Conservation (phyloP, 2,888 invertebrate genomes). For the Phorcus lineatus region DNA sequence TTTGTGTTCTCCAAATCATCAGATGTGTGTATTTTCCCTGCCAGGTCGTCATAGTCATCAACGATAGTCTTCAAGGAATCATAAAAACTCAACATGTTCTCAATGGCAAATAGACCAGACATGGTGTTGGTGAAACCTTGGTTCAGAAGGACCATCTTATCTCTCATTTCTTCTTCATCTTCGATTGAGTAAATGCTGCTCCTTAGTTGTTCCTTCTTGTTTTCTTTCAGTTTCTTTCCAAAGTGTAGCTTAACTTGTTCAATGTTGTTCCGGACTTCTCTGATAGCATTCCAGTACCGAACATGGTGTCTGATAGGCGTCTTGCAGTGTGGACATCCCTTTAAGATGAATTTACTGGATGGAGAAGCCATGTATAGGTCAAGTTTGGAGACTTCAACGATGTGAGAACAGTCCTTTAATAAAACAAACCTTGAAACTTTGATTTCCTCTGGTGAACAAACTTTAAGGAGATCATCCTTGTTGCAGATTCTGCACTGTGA, state of each 20-base stretch:
- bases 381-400: slow-evolving; percentile 73
- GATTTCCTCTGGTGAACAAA: slow-evolving; percentile 77
- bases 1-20: not conserved
- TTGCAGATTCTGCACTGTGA: slow-evolving; percentile 80
- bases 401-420: slow-evolving; percentile 68
- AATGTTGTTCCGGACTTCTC: slow-evolving; percentile 73
- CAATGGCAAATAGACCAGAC: not conserved
- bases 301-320: slow-evolving; percentile 80
- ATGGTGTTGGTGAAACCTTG: not conserved
- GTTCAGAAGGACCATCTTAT: not conserved
- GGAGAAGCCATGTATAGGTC: slow-evolving; percentile 77
- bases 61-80: not conserved
- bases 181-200: slow-evolving; percentile 76
- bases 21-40: not conserved
- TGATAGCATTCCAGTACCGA: slow-evolving; percentile 80
- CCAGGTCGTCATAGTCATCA: not conserved
- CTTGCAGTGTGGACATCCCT: slow-evolving; percentile 80
- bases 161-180: slow-evolving; percentile 74
- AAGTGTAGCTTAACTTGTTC: slow-evolving; percentile 59
- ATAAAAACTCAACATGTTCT: slow-evolving; percentile 4
- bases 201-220: not conserved
- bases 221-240: not conserved
- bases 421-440: slow-evolving; percentile 76
- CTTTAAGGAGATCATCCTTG: slow-evolving; percentile 41
- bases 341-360: slow-evolving; percentile 46